Evolutionary conservation across 2,113 vertebrate species (phyloP).

Genomic region (Semnornis frantzii): DNA sequence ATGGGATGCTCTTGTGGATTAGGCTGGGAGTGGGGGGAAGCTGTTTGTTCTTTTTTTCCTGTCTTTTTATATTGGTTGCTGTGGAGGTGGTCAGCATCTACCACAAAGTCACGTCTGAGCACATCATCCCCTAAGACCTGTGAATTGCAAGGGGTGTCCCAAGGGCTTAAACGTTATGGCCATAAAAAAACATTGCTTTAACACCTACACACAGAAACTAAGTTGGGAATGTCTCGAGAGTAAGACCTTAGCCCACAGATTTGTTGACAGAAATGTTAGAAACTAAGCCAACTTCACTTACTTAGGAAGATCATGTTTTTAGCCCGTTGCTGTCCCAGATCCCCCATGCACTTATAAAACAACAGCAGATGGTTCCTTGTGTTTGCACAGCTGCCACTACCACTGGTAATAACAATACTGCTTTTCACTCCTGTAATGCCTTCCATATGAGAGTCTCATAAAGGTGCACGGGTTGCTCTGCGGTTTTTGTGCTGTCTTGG

Average conservation of each 20-base stretch:
- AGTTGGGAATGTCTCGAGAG: not conserved
- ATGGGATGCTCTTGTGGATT: not conserved
- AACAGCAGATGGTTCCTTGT: slow-evolving; percentile 62
- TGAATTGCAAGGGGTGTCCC: not conserved
- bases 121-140: not conserved
- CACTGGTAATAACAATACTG: not conserved
- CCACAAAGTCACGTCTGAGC: not conserved
- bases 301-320: slow-evolving; percentile 31
- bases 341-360: slow-evolving; percentile 29
- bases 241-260: not conserved
- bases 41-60: not conserved
- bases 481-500: not conserved
- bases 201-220: not conserved
- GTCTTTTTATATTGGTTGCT: not conserved
- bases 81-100: not conserved
- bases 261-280: slow-evolving; percentile 27
- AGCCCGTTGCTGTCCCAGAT: slow-evolving; percentile 29
- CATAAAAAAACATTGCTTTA: not conserved
- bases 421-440: slow-evolving; percentile 24
- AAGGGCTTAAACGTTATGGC: not conserved
- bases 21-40: not conserved
- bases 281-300: not conserved
- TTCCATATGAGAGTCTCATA: not conserved
- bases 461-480: not conserved
- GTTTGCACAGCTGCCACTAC: slow-evolving; percentile 62